Evolutionary conservation across 2,113 vertebrate species (phyloP).

Genomic region (Ornithorhynchus anatinus): DNA sequence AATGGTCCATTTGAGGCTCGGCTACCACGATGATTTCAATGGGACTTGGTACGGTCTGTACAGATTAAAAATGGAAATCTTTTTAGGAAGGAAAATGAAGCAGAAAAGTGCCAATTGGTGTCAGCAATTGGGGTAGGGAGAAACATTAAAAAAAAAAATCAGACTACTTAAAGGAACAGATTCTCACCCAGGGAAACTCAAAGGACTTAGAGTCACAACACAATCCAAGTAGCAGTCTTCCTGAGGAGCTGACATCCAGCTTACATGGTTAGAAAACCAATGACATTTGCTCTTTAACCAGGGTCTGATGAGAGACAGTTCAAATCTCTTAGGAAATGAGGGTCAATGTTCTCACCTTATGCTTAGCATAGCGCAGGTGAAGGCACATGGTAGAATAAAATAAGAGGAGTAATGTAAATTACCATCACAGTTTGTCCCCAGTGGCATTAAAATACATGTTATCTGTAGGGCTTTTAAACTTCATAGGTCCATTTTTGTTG

Average conservation of each 20-base stretch:
- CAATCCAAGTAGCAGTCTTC: neutral
- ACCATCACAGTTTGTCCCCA: neutral
- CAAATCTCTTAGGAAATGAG: neutral
- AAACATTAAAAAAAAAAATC: neutral
- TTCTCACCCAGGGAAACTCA: neutral
- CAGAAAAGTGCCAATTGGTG: neutral
- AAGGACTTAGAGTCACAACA: neutral
- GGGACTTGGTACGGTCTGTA: too few relatives aligned
- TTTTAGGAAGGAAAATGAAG: slow-evolving; percentile 1
- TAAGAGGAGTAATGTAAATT: neutral
- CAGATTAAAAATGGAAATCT: too few relatives aligned
- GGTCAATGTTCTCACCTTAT: neutral
- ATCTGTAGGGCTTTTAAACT: neutral
- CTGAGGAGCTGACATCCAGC: neutral
- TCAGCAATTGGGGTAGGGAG: neutral
- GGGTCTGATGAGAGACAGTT: neutral
- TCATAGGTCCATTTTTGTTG: neutral
- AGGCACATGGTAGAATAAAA: neutral
- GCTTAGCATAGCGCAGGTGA: neutral
- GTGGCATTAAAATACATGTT: neutral
- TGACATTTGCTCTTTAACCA: too few relatives aligned
- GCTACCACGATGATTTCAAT: too few relatives aligned
- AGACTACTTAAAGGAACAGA: neutral
- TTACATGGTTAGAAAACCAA: neutral
- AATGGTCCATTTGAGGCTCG: too few relatives aligned